These are phyloP conservation scores for Neoitamus cyanurus DNA, from an alignment of 2,888 invertebrate species.

Conservation along the genomic window DNA sequence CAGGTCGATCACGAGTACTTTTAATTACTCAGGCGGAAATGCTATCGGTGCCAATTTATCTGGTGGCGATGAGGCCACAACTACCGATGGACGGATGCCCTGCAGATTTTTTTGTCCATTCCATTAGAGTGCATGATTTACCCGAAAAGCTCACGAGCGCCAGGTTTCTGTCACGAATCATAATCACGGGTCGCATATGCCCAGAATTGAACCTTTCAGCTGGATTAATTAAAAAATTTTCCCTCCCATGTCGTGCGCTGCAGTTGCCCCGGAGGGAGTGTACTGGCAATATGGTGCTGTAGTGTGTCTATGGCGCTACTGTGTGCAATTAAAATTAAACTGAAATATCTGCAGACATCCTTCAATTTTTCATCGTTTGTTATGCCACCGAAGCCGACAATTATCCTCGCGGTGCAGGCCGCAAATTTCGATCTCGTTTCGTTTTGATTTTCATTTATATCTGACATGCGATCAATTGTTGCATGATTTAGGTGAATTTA, in stretches of 20 bases:
- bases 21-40: constrained; percentile 18
- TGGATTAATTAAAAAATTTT: constrained; percentile 2
- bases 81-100: neutral
- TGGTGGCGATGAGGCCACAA: neutral
- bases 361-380: constrained; percentile 27
- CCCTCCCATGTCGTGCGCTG: neutral
- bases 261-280: neutral
- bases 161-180: constrained; percentile 14
- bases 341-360: constrained; percentile 19
- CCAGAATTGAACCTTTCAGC: neutral
- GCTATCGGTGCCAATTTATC: neutral
- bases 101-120: neutral
- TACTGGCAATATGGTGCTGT: neutral
- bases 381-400: neutral
- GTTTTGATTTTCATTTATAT: constrained; percentile 17
- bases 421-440: constrained; percentile 9
- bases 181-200: neutral
- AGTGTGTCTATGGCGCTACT: constrained; percentile 5
- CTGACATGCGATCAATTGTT: constrained; percentile 26
- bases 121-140: neutral
- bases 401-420: neutral
- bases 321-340: constrained; percentile 21
- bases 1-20: neutral
- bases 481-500: constrained; percentile 18
- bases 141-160: neutral